phyloP scores from a whole-genome alignment of 2,113 vertebrate species.

The Tetraodon nigroviridis region DNA sequence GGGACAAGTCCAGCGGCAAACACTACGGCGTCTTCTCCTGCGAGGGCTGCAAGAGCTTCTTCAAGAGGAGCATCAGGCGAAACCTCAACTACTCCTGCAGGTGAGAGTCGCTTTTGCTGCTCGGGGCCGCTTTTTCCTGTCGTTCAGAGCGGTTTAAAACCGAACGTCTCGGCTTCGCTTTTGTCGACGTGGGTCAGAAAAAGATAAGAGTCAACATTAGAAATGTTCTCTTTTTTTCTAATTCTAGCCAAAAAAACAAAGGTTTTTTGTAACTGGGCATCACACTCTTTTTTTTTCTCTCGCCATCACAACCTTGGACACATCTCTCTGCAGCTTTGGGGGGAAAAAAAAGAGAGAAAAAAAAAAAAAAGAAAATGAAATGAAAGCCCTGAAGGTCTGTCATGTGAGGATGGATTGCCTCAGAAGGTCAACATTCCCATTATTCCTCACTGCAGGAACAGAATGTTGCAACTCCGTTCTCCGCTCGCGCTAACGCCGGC shows the following conservation, averaged over 20 bases:
- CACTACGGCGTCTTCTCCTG: conserved; percentile 96
- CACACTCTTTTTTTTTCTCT: conserved; percentile 21
- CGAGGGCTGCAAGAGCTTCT: conserved; percentile 97
- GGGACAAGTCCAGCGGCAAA: conserved; percentile 91
- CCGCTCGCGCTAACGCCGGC: conserved; percentile 12
- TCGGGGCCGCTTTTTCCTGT: background rate
- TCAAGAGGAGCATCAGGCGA: conserved; percentile 90
- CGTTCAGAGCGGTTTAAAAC: background rate
- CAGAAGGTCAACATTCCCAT: conserved; percentile 67
- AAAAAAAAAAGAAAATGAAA: conserved; percentile 19
- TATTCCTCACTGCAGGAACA: conserved; percentile 46
- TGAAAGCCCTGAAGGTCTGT: conserved; percentile 62
- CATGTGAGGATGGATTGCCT: conserved; percentile 59
- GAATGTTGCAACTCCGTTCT: conserved; percentile 35
- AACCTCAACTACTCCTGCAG: conserved; percentile 96
- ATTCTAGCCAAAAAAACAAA: too few species aligned
- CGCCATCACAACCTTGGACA: conserved; percentile 31
- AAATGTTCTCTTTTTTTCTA: background rate
- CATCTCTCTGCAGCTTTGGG: conserved; percentile 33
- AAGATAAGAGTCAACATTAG: too few species aligned
- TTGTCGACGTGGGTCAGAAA: background rate
- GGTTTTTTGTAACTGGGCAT: background rate
- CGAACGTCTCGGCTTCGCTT: background rate
- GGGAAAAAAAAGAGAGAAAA: background rate
- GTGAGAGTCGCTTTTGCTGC: conserved; percentile 49